Conservation (phyloP, 2,113 vertebrate genomes). For the human region GRCh38 chrX:104547001-104547500, state of each 20-base stretch:
- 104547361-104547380: neutral
- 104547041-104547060: neutral
- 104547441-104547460: neutral
- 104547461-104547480: neutral
- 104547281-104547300: neutral
- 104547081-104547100: neutral
- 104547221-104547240: neutral
- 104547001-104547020: neutral
- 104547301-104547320: neutral
- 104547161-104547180: constrained; percentile 32
- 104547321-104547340: neutral
- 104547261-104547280: constrained; percentile 25
- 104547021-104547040: neutral
- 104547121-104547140: neutral
- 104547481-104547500: neutral
- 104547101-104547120: neutral
- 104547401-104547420: neutral
- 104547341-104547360: neutral
- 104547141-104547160: neutral
- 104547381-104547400: neutral
- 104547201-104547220: constrained; percentile 13
- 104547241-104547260: neutral
- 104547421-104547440: neutral
- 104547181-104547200: neutral
- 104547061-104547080: neutral